Percentiles rank a stretch among this genome's conserved stretches.
phyloP scores from a whole-genome alignment of 2,797 vertebrate species.

The Sandelia bainsii region DNA sequence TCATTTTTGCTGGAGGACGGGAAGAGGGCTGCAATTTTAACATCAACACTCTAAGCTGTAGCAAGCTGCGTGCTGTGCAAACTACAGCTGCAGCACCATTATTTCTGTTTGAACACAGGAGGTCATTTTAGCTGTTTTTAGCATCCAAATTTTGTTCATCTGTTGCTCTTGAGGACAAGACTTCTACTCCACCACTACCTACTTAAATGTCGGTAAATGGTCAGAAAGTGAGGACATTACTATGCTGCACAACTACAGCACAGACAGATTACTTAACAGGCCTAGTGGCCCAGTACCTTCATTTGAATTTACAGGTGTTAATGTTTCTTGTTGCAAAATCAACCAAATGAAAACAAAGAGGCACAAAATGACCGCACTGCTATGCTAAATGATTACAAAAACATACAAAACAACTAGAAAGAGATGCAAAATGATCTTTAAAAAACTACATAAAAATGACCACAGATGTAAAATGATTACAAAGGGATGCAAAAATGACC shows the following conservation, averaged over 20 bases:
- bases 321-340: background rate
- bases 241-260: background rate
- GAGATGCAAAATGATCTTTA: background rate
- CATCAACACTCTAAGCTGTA: constrained; percentile 23
- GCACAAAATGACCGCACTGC: background rate
- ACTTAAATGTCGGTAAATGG: background rate
- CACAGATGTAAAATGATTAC: too few relatives aligned
- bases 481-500: too few relatives aligned
- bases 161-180: background rate
- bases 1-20: constrained; percentile 13
- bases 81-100: background rate
- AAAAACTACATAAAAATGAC: background rate
- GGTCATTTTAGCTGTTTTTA: constrained; percentile 1
- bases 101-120: background rate
- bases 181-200: background rate
- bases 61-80: constrained; percentile 7
- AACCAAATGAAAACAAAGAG: background rate
- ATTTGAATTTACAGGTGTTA: background rate
- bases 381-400: background rate
- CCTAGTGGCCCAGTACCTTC: too few relatives aligned
- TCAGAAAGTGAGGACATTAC: background rate
- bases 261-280: background rate
- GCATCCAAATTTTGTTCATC: background rate
- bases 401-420: background rate
- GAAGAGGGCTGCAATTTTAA: constrained; percentile 15